Conservation (phyloP, 2,797 vertebrate species). For the Lemur catta region DNA sequence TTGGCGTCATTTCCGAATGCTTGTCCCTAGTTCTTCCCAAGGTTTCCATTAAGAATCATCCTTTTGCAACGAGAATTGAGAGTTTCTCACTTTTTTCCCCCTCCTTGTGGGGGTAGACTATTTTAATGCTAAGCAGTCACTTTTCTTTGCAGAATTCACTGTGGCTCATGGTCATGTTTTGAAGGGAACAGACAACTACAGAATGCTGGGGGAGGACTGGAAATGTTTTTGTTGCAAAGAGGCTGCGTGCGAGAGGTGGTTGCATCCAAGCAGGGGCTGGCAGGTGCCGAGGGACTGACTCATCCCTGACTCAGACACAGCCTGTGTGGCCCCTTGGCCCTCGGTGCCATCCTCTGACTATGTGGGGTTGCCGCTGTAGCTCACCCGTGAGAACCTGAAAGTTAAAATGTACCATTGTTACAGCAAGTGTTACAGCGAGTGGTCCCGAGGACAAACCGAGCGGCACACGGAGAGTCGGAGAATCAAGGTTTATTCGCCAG, state of each 20-base stretch:
- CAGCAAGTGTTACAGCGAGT: no score
- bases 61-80: not conserved
- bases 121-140: not conserved
- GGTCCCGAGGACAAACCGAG: no score
- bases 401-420: not conserved
- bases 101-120: accelerated
- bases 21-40: not conserved
- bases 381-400: not conserved
- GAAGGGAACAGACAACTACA: not conserved
- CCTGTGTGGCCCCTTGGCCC: slow-evolving; percentile 40
- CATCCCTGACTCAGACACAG: not conserved
- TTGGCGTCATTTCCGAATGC: not conserved
- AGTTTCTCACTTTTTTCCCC: not conserved
- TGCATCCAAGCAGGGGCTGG: not conserved
- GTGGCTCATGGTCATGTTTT: not conserved
- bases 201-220: not conserved
- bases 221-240: not conserved
- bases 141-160: not conserved
- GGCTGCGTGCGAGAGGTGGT: not conserved
- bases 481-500: no score
- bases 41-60: not conserved
- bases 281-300: not conserved
- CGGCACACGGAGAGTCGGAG: no score
- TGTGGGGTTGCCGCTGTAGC: accelerated
- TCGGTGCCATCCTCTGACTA: not conserved